A percentile compares a stretch with the other conserved stretches of the same genome.
phyloP scores from a whole-genome alignment of 2,797 vertebrate genomes.

The Anniella stebbinsi region DNA sequence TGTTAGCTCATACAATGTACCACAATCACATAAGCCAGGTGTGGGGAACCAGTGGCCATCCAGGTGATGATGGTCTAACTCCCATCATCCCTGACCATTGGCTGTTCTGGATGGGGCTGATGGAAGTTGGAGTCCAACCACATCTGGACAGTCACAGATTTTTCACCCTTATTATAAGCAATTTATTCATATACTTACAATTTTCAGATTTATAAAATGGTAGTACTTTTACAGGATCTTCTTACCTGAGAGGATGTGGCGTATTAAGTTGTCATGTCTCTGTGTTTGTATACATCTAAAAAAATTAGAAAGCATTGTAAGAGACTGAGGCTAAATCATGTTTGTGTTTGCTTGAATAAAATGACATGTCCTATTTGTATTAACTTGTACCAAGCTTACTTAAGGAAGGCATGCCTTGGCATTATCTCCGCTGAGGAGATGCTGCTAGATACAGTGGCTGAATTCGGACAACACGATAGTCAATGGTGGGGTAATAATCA shows the following conservation, averaged over 20 bases:
- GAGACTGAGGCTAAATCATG: not conserved
- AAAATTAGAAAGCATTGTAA: not conserved
- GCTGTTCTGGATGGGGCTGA: not conserved
- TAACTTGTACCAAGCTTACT: not conserved
- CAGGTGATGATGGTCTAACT: not conserved
- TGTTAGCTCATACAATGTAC: not conserved
- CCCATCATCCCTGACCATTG: no score
- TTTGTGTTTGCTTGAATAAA: not conserved
- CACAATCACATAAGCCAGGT: not conserved
- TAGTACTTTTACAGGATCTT: not conserved
- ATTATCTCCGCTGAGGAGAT: not conserved
- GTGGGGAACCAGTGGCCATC: not conserved
- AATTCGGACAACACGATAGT: no score
- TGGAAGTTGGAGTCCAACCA: not conserved
- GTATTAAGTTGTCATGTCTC: not conserved
- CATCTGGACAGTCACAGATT: not conserved
- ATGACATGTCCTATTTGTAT: slow-evolving; percentile 14
- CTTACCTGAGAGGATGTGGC: not conserved
- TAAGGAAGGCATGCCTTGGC: not conserved
- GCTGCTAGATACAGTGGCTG: not conserved
- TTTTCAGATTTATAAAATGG: not conserved
- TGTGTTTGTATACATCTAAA: not conserved
- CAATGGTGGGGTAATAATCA: no score
- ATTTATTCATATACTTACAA: not conserved
- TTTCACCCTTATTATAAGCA: no score